These are phyloP conservation scores for Mystacornis crossleyi DNA, from an alignment of 2,113 vertebrate genomes.

Conservation along the genomic window DNA sequence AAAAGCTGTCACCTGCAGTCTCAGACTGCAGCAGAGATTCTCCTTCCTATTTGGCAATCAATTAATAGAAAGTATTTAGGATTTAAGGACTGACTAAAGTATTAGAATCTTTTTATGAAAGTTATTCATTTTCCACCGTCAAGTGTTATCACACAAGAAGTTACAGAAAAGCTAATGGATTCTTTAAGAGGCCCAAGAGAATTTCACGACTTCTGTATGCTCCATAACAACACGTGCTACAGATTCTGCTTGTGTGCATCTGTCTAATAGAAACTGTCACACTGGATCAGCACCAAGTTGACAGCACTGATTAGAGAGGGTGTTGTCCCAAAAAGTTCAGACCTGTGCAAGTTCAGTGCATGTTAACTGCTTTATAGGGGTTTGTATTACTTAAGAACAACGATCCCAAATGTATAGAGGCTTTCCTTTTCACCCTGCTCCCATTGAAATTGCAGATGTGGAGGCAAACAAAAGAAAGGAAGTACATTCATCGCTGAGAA, in stretches of 20 bases:
- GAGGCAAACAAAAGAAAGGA: constrained; percentile 79
- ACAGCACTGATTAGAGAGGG: not conserved
- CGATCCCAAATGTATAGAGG: not conserved
- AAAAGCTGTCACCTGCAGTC: not conserved
- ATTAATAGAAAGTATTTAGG: not conserved
- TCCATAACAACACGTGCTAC: fast-evolving
- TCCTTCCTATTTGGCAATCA: not conserved
- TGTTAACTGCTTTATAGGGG: fast-evolving
- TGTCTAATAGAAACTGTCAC: fast-evolving
- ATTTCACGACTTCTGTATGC: not conserved
- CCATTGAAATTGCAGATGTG: constrained; percentile 66
- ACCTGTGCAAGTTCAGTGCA: not conserved
- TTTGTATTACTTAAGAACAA: not conserved
- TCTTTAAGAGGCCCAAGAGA: not conserved
- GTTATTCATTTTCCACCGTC: not conserved
- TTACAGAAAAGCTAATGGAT: not conserved
- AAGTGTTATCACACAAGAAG: not conserved
- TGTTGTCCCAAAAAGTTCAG: not conserved
- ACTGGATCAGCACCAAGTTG: not conserved
- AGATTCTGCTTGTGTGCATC: not conserved
- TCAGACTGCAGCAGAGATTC: not conserved
- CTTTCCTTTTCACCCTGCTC: constrained; percentile 16
- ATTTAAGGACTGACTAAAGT: not conserved
- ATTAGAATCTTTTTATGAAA: not conserved
- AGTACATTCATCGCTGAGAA: constrained; percentile 56